phyloP scores from a whole-genome alignment of 2,797 vertebrate genomes.

The Trematomus bernacchii region DNA sequence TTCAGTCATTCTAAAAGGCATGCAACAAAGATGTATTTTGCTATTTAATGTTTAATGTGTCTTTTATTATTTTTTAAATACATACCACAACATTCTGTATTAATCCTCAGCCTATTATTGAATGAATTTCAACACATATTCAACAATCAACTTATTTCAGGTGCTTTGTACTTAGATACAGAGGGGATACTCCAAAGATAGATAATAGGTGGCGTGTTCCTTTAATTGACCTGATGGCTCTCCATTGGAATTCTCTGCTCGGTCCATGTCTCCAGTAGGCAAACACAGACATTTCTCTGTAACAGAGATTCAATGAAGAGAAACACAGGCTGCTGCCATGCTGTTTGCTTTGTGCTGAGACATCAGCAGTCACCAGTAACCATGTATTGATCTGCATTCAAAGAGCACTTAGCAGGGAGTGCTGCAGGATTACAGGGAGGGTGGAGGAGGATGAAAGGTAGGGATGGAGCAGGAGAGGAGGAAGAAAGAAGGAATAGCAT shows the following conservation, averaged over 20 bases:
- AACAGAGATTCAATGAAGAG: conserved; percentile 45
- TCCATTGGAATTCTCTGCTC: conserved; percentile 30
- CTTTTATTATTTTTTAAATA: too few relatives aligned
- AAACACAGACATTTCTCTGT: conserved; percentile 39
- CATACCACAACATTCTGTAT: background rate
- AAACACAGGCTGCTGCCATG: conserved; percentile 36
- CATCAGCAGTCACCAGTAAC: conserved; percentile 63
- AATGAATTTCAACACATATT: background rate
- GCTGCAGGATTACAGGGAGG: conserved; percentile 48
- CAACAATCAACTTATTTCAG: background rate
- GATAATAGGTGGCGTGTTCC: background rate
- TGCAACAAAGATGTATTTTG: too few relatives aligned
- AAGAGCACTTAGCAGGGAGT: conserved; percentile 70
- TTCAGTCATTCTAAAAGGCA: too few relatives aligned
- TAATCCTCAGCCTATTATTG: background rate
- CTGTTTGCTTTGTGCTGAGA: conserved; percentile 66
- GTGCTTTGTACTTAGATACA: background rate
- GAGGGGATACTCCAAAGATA: background rate
- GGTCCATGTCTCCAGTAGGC: background rate
- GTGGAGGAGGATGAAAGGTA: conserved; percentile 38
- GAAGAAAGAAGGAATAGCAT: background rate
- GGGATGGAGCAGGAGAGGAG: conserved; percentile 14
- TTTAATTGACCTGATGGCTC: conserved; percentile 26
- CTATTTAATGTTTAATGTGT: too few relatives aligned
- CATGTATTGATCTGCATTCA: conserved; percentile 71